Base-by-base conservation (phyloP, 2,797 vertebrate species). In the Caiman crocodilus region DNA sequence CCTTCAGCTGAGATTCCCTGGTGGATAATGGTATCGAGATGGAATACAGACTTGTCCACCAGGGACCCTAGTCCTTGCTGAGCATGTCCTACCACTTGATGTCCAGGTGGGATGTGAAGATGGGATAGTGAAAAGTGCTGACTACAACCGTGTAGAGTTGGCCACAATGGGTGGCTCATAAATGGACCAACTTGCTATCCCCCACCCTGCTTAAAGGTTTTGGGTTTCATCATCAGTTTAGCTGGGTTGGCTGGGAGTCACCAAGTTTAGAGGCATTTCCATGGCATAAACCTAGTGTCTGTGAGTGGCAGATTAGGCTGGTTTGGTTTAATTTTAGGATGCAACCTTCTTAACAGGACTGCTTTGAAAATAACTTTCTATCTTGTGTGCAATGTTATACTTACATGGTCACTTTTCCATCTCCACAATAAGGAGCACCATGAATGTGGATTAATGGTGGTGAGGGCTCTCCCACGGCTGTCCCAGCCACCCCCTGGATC, bases 341-440 rank as follows among this genome's bases (percentile, higher is more conserved):
- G 59, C 82, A 85, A 21, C 75, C 20, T n/a, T 30, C 50, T 69
- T 50, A 23, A 63, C 25, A n/a, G 2, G 5, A 18, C 16, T 92
- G 30, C 63, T 64, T 61, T 18, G 30, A 87, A 61, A 92, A 76
- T 6, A 59, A 86, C n/a, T 75, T 58, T 26, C 56, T 65, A 61
- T 17, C 9, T 8, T 16, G 11, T 55, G 23, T 28, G 8, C 4
- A 14, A 65, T 28, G 35, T 2, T 5, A 8, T 63, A 97, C 98
- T 97, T 97, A 99, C 99, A 28, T 95, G 82, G 98, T 98, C 84
- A 98, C 96, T 94, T 97, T 96, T 58, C 99, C 98, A 63, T 99
- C 99, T 30, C 99, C 99, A 23, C 99, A 99, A 97, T 98, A 99
- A 73, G 98, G 89, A 21, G 98, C 92, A 79, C 99, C 99, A 0